Evolutionary conservation across 2,113 vertebrate genomes (phyloP).

Genomic region (Octodon degus): DNA sequence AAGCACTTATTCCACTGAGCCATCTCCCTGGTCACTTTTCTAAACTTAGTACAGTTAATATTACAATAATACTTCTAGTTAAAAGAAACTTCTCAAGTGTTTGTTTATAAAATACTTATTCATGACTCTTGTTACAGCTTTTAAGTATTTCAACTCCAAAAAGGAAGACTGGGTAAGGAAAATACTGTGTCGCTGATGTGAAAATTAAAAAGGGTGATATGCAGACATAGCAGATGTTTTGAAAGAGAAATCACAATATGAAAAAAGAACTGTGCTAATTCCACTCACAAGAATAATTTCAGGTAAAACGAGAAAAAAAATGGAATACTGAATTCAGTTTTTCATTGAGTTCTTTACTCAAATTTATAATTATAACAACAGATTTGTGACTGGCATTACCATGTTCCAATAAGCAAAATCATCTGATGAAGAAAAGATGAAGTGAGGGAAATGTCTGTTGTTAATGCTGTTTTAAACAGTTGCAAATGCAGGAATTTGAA

Average conservation of each 20-base stretch:
- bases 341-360: slow-evolving; percentile 67
- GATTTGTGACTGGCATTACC: slow-evolving; percentile 78
- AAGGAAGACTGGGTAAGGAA: slow-evolving; percentile 84
- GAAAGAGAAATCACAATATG: slow-evolving; percentile 81
- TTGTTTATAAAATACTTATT: slow-evolving; percentile 67
- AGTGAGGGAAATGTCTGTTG: slow-evolving; percentile 78
- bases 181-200: slow-evolving; percentile 76
- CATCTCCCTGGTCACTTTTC: background rate
- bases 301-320: slow-evolving; percentile 71
- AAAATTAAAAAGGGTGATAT: slow-evolving; percentile 81
- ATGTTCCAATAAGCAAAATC: slow-evolving; percentile 77
- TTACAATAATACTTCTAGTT: slow-evolving; percentile 36
- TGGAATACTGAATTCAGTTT: slow-evolving; percentile 72
- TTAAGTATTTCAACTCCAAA: slow-evolving; percentile 81
- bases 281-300: slow-evolving; percentile 77
- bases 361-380: slow-evolving; percentile 72
- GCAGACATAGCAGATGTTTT: slow-evolving; percentile 82
- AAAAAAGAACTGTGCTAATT: slow-evolving; percentile 80
- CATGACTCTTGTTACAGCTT: slow-evolving; percentile 71
- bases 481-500: slow-evolving; percentile 62
- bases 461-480: slow-evolving; percentile 68
- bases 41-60: slow-evolving; percentile 60
- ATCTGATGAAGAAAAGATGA: slow-evolving; percentile 79
- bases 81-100: slow-evolving; percentile 65
- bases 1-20: no score